These are phyloP conservation scores for Cairina moschata DNA, from an alignment of 2,113 vertebrate species.

Conservation along the genomic window DNA sequence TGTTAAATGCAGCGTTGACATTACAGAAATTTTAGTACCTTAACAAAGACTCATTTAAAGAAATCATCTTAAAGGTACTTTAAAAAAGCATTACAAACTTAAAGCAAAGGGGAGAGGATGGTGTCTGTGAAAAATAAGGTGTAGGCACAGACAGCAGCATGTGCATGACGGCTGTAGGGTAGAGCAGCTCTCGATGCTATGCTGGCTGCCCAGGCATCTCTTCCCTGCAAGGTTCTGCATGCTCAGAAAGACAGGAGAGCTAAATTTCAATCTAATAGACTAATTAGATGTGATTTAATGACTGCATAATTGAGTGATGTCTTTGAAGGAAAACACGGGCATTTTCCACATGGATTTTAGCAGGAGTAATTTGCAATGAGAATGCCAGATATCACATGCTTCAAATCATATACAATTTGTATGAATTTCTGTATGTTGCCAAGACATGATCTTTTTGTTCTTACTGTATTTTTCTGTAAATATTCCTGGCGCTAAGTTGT, in stretches of 20 bases:
- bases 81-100: not conserved
- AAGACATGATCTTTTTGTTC: conserved; percentile 80
- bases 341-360: conserved; percentile 27
- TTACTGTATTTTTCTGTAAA: conserved; percentile 88
- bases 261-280: not conserved
- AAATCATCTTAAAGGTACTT: not conserved
- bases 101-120: not conserved
- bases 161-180: not conserved
- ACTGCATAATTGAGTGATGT: not conserved
- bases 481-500: conserved; percentile 85
- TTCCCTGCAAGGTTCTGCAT: not conserved
- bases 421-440: conserved; percentile 78
- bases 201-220: not conserved
- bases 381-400: conserved; percentile 57
- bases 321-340: not conserved
- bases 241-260: not conserved
- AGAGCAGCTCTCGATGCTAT: not conserved
- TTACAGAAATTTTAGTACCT: not conserved
- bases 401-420: conserved; percentile 70
- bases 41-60: not conserved
- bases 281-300: not conserved
- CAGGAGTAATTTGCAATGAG: conserved; percentile 63
- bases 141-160: fast-evolving
- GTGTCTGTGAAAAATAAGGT: not conserved
- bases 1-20: not conserved